phyloP scores from a whole-genome alignment of 2,888 invertebrate genomes.

The Drosophila recens region DNA sequence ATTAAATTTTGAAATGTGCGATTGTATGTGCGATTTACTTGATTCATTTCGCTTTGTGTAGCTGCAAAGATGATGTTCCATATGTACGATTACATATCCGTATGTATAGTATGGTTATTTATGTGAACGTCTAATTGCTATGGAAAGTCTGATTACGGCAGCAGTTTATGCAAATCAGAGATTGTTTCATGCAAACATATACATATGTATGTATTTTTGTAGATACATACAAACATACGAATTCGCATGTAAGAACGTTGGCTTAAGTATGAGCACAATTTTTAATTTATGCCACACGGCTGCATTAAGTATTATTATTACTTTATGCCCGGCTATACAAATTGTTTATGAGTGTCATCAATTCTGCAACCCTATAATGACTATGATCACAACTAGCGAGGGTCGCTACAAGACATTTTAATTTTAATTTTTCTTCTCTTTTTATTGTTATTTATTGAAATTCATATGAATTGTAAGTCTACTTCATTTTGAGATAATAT shows the following conservation, averaged over 20 bases:
- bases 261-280: slow-evolving; percentile 36
- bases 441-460: neutral
- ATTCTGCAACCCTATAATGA: slow-evolving; percentile 56
- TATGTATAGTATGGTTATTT: slow-evolving; percentile 40
- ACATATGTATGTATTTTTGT: neutral
- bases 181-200: neutral
- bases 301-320: slow-evolving; percentile 51
- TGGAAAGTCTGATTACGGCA: slow-evolving; percentile 36
- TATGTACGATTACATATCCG: neutral
- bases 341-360: slow-evolving; percentile 73
- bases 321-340: slow-evolving; percentile 34
- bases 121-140: slow-evolving; percentile 53
- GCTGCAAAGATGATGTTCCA: neutral
- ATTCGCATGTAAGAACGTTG: slow-evolving; percentile 12
- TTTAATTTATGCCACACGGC: slow-evolving; percentile 46
- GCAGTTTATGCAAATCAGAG: slow-evolving; percentile 42
- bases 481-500: neutral
- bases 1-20: no score
- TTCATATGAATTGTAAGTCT: neutral
- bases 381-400: slow-evolving; percentile 24
- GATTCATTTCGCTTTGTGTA: neutral
- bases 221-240: neutral
- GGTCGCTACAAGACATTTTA: neutral
- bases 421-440: neutral
- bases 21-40: neutral